phyloP scores from a whole-genome alignment of 2,888 invertebrate genomes.

The Drosophila merina region DNA sequence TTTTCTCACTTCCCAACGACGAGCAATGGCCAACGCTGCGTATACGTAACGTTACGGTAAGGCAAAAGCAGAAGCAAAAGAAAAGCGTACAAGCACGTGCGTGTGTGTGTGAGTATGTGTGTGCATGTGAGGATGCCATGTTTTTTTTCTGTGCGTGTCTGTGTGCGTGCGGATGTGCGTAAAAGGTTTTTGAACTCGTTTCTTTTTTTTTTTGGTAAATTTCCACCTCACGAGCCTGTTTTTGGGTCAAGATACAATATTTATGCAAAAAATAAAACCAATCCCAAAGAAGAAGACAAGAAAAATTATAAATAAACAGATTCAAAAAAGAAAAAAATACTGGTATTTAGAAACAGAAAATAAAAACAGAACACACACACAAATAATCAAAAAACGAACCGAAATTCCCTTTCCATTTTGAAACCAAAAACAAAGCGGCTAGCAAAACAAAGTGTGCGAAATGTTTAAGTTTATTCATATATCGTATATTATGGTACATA shows the following conservation, averaged over 20 bases:
- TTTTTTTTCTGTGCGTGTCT: background rate
- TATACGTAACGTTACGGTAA: conserved; percentile 63
- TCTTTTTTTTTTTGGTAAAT: conserved; percentile 47
- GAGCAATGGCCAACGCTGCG: conserved; percentile 54
- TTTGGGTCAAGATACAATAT: conserved; percentile 60
- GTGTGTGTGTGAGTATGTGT: background rate
- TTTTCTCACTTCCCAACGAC: conserved; percentile 46
- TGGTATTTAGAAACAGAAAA: conserved; percentile 70
- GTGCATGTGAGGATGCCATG: conserved; percentile 1
- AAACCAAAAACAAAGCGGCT: conserved; percentile 16
- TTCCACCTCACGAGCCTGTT: conserved; percentile 58
- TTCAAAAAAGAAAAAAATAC: conserved; percentile 7
- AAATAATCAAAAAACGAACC: conserved; percentile 6
- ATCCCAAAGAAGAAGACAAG: conserved; percentile 23
- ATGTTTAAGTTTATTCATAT: conserved; percentile 45
- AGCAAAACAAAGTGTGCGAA: conserved; percentile 70
- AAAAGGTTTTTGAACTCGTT: conserved; percentile 42
- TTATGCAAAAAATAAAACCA: conserved; percentile 35
- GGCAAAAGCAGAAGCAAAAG: conserved; percentile 24
- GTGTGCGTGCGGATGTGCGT: conserved; percentile 30
- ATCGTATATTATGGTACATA: conserved; percentile 20
- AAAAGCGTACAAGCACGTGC: conserved; percentile 23
- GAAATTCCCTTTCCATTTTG: conserved; percentile 16
- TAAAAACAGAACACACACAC: conserved; percentile 51
- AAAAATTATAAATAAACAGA: conserved; percentile 33